Evolutionary conservation across 2,113 vertebrate genomes (phyloP).

Genomic region (Etheostoma spectabile): DNA sequence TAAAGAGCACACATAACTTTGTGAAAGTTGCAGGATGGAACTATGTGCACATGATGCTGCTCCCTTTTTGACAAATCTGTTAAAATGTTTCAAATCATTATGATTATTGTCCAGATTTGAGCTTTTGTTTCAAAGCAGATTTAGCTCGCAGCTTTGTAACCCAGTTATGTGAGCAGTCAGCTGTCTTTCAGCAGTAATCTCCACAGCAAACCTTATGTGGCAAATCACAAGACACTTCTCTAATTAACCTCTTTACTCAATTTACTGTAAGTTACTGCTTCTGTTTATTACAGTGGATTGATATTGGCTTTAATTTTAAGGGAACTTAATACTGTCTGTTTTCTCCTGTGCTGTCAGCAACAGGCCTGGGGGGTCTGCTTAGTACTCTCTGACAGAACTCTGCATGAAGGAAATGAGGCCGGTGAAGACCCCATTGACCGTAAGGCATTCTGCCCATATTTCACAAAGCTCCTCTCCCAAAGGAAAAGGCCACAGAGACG

Average conservation of each 20-base stretch:
- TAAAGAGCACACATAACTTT: conserved; percentile 42
- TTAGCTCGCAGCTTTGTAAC: conserved; percentile 6
- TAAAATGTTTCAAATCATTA: neutral
- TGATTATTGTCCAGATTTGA: neutral
- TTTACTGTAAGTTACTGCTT: conserved; percentile 24
- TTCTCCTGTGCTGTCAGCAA: conserved; percentile 35
- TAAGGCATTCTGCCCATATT: conserved; percentile 70
- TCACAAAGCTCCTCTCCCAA: conserved; percentile 54
- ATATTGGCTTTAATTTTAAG: conserved; percentile 59
- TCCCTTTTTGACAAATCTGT: conserved; percentile 12
- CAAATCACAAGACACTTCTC: conserved; percentile 44
- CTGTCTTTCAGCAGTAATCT: conserved; percentile 30
- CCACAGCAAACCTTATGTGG: conserved; percentile 15
- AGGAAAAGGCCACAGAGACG: conserved; percentile 56
- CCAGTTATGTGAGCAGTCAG: conserved; percentile 38
- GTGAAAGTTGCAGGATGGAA: conserved; percentile 25
- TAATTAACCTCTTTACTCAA: conserved; percentile 35
- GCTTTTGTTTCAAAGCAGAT: conserved; percentile 17
- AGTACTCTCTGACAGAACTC: conserved; percentile 29
- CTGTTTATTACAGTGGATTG: conserved; percentile 41
- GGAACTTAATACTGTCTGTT: conserved; percentile 38
- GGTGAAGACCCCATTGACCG: conserved; percentile 58
- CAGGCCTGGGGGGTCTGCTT: conserved; percentile 26
- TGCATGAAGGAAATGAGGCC: conserved; percentile 50
- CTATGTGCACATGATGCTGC: neutral